These are phyloP conservation scores for Byasa hedistus DNA, from an alignment of 2,888 invertebrate species.

Conservation along the genomic window DNA sequence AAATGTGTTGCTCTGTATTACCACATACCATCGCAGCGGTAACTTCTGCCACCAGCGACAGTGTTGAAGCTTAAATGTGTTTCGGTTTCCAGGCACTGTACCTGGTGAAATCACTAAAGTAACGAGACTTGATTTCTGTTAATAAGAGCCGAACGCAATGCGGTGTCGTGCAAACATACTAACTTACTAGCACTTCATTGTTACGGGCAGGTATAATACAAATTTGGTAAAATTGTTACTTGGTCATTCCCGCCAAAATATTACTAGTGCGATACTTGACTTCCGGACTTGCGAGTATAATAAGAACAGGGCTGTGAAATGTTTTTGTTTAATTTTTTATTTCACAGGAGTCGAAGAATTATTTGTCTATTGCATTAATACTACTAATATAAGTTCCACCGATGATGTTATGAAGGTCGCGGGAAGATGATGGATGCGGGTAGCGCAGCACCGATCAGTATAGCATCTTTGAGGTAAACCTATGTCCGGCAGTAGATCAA, in stretches of 20 bases:
- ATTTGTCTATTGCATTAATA: background rate
- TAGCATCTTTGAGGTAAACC: no score
- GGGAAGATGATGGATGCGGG: no score
- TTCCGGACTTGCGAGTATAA: conserved; percentile 15
- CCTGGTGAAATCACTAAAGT: background rate
- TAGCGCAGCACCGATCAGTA: no score
- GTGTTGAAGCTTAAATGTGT: background rate
- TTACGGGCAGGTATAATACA: background rate
- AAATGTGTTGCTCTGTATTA: background rate
- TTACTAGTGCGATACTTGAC: conserved; percentile 27
- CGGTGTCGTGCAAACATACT: no score
- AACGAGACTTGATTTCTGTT: background rate
- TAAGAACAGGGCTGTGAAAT: conserved; percentile 22
- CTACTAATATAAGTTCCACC: background rate
- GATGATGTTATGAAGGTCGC: no score
- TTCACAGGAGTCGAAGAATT: background rate
- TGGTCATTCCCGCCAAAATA: conserved; percentile 36
- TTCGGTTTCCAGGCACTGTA: background rate
- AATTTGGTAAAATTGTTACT: background rate
- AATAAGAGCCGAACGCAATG: no score
- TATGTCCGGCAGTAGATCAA: no score
- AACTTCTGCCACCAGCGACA: background rate
- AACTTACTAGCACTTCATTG: no score
- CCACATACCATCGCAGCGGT: background rate
- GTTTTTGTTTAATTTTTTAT: background rate